These are phyloP conservation scores for Pseudopleuronectes americanus DNA, from an alignment of 2,797 vertebrate genomes.

Conservation along the genomic window DNA sequence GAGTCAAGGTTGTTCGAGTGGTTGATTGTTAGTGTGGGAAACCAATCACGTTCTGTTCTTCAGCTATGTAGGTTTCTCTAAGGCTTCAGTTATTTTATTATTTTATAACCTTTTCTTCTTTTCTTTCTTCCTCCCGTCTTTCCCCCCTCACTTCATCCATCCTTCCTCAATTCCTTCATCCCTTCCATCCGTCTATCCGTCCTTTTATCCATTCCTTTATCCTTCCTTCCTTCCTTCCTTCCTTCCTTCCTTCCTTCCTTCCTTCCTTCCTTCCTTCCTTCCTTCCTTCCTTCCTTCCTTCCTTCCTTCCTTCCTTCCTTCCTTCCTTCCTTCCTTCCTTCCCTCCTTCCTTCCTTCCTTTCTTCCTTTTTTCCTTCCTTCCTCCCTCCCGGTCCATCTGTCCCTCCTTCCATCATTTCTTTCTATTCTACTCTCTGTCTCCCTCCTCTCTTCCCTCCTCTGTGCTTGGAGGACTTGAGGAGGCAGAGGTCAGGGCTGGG, in stretches of 20 bases:
- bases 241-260: background rate
- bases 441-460: slow-evolving; percentile 10
- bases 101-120: background rate
- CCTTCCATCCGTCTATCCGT: background rate
- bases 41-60: background rate
- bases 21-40: background rate
- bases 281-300: no score
- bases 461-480: slow-evolving; percentile 22
- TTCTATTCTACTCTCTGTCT: background rate
- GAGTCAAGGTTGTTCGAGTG: no score
- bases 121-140: no score
- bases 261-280: no score
- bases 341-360: background rate
- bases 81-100: background rate
- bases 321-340: background rate
- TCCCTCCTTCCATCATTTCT: background rate
- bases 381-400: background rate
- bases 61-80: background rate
- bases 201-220: no score
- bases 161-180: background rate
- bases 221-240: background rate
- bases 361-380: background rate
- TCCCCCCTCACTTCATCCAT: background rate
- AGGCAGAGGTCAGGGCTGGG: slow-evolving; percentile 46
- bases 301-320: background rate